Conservation (phyloP, 2,113 vertebrate genomes). For the Xenus cinereus region DNA sequence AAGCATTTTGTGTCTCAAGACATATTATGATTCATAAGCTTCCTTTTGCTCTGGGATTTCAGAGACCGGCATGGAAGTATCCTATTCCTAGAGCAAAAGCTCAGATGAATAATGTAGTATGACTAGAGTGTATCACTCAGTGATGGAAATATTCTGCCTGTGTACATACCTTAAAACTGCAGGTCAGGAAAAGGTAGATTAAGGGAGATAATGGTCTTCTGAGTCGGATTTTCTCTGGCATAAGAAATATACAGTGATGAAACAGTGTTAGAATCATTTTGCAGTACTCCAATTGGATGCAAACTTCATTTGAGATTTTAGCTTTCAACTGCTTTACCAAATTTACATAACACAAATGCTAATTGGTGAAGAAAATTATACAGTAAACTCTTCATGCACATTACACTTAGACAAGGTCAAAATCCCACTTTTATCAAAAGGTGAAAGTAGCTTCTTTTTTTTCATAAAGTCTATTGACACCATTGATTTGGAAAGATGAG, state of each 20-base stretch:
- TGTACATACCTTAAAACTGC: neutral
- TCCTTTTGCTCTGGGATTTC: neutral
- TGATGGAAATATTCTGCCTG: neutral
- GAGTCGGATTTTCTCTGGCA: neutral
- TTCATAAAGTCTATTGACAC: neutral
- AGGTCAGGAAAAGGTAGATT: neutral
- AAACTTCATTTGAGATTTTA: conserved; percentile 3
- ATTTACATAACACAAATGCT: neutral
- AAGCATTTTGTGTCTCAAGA: neutral
- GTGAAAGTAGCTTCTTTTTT: neutral
- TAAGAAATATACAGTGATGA: neutral
- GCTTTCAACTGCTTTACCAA: neutral
- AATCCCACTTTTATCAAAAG: neutral
- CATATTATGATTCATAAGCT: neutral
- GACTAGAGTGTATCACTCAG: neutral
- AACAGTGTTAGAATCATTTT: neutral
- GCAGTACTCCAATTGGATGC: neutral
- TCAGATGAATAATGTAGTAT: neutral
- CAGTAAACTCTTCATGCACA: neutral
- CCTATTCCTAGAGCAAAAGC: neutral
- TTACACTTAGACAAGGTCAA: neutral
- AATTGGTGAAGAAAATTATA: neutral
- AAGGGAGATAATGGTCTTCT: neutral
- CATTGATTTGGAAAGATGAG: neutral
- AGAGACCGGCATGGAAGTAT: neutral